Evolutionary conservation across 2,797 vertebrate genomes (phyloP), one percentile per base, ranked within the genome.

Genomic region (Clamator glandarius): DNA sequence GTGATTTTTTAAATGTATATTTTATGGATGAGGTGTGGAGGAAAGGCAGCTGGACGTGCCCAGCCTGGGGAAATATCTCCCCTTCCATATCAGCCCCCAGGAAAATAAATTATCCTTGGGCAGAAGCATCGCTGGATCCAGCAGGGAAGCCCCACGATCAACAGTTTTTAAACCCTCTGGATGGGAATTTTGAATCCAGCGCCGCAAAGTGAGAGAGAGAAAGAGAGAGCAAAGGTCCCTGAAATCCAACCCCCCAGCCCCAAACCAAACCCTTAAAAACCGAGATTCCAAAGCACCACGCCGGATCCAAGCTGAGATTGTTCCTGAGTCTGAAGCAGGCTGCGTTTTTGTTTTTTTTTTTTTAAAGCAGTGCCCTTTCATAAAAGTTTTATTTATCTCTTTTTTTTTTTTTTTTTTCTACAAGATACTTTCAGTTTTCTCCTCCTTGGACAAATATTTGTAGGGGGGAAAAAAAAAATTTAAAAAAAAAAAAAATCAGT

Each of bases 271-370:
- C 72, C 70, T 79, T 8, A 25, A 76, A 84, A 46, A 83, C 82
- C 28, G 8, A 9, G 64, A 80, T 82, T 80, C 48, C 67, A 12
- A 48, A 84, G 58, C 82, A 33, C 54, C 69, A 44, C 88, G 63
- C 24, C 21, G 9, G 1, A 36, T 44, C 75, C 89, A 87, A 90
- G 69, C 77, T 58, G 80, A 88, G 72, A 70, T 59, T 84, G 51
- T 86, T 78, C 90, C 94, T 89, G 87, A 92, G 76, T 87, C 72
- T 82, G 36, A 90, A 79, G 63, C 61, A 52, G 33, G 83, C 83
- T 57, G 35, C 67, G 0, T n/a, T n/a, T n/a, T n/a, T n/a, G n/a
- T n/a, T n/a, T 82, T 94, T 41, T 44, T 35, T 35, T 44, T 95
- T 70, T 44, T 16, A 85, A 75, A 35, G 76, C 77, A 87, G 72